These are phyloP conservation scores for Sphenodon punctatus DNA, from an alignment of 2,797 vertebrate species.

Conservation along the genomic window DNA sequence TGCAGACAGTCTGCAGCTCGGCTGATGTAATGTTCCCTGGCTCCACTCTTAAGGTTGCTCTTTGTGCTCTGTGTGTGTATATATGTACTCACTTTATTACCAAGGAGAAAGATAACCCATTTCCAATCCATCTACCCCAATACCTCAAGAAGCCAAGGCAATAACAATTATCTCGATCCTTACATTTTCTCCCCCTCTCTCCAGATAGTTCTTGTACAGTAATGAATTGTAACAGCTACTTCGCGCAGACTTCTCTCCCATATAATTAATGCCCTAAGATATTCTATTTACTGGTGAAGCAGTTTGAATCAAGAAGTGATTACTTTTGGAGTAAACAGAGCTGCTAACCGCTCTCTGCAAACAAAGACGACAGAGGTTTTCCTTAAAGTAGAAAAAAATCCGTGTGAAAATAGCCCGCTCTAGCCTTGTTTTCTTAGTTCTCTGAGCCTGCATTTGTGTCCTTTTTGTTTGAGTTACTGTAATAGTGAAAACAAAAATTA, in stretches of 20 bases:
- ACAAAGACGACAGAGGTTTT: conserved; percentile 55
- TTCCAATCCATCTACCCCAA: conserved; percentile 76
- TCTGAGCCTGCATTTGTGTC: fast-evolving
- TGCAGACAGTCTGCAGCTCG: not conserved
- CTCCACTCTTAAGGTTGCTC: conserved; percentile 32
- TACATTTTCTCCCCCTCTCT: conserved; percentile 77
- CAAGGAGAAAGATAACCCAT: conserved; percentile 73
- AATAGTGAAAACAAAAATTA: too few relatives aligned
- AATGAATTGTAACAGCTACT: conserved; percentile 82
- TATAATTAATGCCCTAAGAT: conserved; percentile 83
- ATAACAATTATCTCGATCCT: conserved; percentile 78
- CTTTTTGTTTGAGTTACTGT: too few relatives aligned
- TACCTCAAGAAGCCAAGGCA: conserved; percentile 69
- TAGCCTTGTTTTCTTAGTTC: not conserved
- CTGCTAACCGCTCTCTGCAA: conserved; percentile 69
- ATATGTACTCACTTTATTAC: conserved; percentile 60
- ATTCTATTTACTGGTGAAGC: conserved; percentile 78
- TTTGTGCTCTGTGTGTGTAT: conserved; percentile 11
- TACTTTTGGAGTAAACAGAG: conserved; percentile 79
- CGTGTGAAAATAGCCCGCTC: not conserved
- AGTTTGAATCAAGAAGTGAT: conserved; percentile 80
- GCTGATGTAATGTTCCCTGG: conserved; percentile 20
- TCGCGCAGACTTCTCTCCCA: conserved; percentile 75
- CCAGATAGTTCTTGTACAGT: conserved; percentile 77
- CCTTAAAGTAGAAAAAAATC: conserved; percentile 53